phyloP scores from a whole-genome alignment of 2,888 invertebrate species.

The Pyrgus malvae region DNA sequence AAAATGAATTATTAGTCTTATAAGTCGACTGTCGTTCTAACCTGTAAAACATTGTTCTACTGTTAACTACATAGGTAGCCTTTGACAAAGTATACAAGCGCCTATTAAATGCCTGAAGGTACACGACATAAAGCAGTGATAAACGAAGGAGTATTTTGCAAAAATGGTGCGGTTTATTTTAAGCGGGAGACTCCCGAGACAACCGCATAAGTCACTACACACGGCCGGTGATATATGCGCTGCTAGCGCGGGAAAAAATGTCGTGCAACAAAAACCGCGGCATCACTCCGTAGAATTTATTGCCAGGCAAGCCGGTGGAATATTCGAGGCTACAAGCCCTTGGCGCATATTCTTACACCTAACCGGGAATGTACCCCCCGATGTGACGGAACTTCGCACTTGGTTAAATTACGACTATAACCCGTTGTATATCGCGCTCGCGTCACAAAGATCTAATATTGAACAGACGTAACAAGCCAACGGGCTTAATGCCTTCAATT shows the following conservation, averaged over 20 bases:
- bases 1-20: no score
- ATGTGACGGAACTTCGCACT: constrained; percentile 78
- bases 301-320: constrained; percentile 66
- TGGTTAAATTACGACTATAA: constrained; percentile 73
- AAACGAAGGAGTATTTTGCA: constrained; percentile 35
- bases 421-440: constrained; percentile 46
- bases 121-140: constrained; percentile 21
- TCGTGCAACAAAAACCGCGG: constrained; percentile 71
- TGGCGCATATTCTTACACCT: constrained; percentile 68
- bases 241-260: constrained; percentile 80
- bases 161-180: constrained; percentile 49
- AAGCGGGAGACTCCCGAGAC: constrained; percentile 46
- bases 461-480: not conserved
- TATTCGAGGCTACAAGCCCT: constrained; percentile 64
- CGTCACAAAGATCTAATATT: not conserved
- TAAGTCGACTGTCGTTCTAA: no score
- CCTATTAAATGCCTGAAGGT: constrained; percentile 9
- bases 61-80: no score
- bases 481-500: not conserved
- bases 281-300: constrained; percentile 78
- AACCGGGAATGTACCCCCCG: constrained; percentile 74
- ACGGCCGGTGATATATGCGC: constrained; percentile 68
- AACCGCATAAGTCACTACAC: constrained; percentile 66
- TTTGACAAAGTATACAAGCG: not conserved
- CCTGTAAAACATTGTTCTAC: no score